Percentiles rank a stretch among this genome's conserved stretches.
phyloP scores from a whole-genome alignment of 2,888 invertebrate species.

The Tenthredo livida region DNA sequence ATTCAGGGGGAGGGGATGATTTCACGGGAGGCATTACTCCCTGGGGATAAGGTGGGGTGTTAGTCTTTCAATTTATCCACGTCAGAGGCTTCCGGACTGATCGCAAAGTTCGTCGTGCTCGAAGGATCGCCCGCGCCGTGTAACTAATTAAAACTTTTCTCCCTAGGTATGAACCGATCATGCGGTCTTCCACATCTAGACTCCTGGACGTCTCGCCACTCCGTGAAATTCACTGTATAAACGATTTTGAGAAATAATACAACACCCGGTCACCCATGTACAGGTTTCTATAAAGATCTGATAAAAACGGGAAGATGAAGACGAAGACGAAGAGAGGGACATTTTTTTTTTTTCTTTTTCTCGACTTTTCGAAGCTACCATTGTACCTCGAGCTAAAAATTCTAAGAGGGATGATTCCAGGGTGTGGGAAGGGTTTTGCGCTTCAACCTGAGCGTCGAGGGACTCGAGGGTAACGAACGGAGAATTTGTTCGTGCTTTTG shows the following conservation, averaged over 20 bases:
- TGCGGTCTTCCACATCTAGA: neutral
- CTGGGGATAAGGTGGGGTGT: neutral
- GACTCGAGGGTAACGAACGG: neutral
- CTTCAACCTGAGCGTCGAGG: neutral
- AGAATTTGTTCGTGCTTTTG: constrained; percentile 4
- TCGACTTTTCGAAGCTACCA: neutral
- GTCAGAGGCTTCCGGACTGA: neutral
- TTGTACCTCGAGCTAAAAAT: neutral
- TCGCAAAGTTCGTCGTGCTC: constrained; percentile 26
- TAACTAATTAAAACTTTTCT: constrained; percentile 49
- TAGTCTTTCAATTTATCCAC: constrained; percentile 41
- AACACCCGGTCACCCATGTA: neutral
- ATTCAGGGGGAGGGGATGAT: neutral
- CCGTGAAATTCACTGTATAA: neutral
- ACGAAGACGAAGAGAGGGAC: neutral
- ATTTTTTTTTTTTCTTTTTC: too few species aligned
- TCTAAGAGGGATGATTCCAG: neutral
- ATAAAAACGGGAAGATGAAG: neutral
- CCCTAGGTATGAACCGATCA: neutral
- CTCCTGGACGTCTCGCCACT: neutral
- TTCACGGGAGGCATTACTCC: neutral
- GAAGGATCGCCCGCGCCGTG: constrained; percentile 29
- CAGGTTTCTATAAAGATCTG: neutral
- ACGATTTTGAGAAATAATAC: neutral
- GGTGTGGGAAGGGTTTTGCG: neutral